These are phyloP conservation scores for Astreopora myriophthalma DNA, from an alignment of 64 coral and sea anemone species.

Conservation along the genomic window DNA sequence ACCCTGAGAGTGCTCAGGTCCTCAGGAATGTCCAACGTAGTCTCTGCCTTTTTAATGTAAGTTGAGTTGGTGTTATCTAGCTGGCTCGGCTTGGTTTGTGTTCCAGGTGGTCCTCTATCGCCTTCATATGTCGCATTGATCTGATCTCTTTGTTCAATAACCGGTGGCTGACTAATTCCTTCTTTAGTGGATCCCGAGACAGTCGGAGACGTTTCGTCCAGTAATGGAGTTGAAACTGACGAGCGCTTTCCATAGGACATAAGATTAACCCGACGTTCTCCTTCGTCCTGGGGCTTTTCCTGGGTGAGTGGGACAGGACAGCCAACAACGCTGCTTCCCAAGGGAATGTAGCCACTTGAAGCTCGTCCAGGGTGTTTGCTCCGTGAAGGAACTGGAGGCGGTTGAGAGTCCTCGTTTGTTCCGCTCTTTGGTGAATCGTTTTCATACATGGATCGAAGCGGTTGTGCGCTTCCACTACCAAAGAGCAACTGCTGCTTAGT, in stretches of 20 bases:
- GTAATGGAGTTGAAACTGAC: neutral
- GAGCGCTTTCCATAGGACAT: neutral
- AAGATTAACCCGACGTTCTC: too few relatives aligned
- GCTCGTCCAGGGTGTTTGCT: neutral
- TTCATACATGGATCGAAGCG: too few relatives aligned
- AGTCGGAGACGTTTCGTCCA: neutral
- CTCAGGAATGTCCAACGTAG: constrained; percentile 19
- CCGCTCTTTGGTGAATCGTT: too few relatives aligned
- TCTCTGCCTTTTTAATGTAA: neutral
- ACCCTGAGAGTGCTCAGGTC: constrained; percentile 32
- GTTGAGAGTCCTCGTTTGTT: neutral
- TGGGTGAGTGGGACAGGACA: neutral
- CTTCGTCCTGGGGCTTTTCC: neutral
- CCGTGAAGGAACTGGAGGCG: neutral
- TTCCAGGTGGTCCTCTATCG: neutral
- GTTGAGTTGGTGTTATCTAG: neutral
- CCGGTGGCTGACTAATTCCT: too few relatives aligned
- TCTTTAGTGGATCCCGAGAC: neutral
- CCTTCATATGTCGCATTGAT: neutral
- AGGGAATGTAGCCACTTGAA: neutral
- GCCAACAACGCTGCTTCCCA: neutral
- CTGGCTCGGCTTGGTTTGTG: neutral
- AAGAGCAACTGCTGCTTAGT: neutral
- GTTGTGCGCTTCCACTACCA: too few relatives aligned
- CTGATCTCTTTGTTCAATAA: neutral